These are phyloP conservation scores for Sesamia inferens DNA, from an alignment of 2,888 invertebrate species.

Conservation along the genomic window DNA sequence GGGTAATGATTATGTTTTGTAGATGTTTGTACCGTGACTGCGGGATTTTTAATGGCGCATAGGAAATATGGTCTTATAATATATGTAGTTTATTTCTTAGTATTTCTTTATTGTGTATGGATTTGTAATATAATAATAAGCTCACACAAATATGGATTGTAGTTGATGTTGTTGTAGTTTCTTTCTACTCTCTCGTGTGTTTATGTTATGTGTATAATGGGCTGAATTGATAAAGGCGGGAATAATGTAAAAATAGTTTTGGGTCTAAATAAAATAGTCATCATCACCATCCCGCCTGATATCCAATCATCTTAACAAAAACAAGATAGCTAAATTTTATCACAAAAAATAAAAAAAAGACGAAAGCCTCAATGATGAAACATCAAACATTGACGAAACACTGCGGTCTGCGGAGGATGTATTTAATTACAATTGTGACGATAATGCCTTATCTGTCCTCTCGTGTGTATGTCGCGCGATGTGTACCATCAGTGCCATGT, in stretches of 20 bases:
- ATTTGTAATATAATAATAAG: neutral
- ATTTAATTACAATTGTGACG: constrained; percentile 67
- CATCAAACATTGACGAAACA: constrained; percentile 53
- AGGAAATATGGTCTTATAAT: neutral
- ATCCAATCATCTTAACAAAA: constrained; percentile 17
- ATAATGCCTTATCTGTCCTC: constrained; percentile 69
- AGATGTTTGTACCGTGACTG: neutral
- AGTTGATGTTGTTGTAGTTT: neutral
- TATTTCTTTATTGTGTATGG: neutral
- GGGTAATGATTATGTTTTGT: constrained; percentile 15
- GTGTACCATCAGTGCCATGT: constrained; percentile 19
- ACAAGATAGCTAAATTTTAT: constrained; percentile 36
- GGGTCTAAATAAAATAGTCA: neutral
- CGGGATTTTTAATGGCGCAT: neutral
- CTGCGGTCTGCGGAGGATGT: constrained; percentile 68
- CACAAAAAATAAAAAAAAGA: constrained; percentile 20
- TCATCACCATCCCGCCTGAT: neutral
- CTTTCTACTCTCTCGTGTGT: neutral
- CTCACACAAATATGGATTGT: neutral
- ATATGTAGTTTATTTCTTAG: neutral
- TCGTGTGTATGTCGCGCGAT: constrained; percentile 26
- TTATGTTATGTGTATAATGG: neutral
- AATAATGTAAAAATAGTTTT: neutral
- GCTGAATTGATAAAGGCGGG: neutral
- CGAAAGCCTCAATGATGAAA: constrained; percentile 52